A percentile compares a stretch with the other conserved stretches of the same genome.
phyloP scores from a whole-genome alignment of 2,797 vertebrate species.

The Falco cherrug region DNA sequence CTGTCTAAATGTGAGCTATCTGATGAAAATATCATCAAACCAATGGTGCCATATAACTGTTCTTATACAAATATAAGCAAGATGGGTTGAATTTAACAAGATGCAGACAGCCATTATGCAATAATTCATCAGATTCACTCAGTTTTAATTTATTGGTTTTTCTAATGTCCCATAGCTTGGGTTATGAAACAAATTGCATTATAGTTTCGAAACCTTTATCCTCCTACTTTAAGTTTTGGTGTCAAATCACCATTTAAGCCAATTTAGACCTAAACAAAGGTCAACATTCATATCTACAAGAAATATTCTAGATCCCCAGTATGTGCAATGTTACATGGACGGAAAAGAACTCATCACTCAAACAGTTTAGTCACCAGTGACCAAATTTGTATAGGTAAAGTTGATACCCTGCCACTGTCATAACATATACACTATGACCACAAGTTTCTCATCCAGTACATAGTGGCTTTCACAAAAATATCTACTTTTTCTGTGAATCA shows the following conservation, averaged over 20 bases:
- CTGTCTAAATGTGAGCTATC: not conserved
- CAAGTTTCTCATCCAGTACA: not conserved
- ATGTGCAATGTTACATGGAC: not conserved
- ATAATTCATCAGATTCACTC: not conserved
- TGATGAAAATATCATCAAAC: not conserved
- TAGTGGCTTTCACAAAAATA: not conserved
- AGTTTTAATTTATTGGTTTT: not conserved
- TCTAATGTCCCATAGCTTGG: not conserved
- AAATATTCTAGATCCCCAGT: not conserved
- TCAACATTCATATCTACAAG: not conserved
- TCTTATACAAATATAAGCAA: not conserved
- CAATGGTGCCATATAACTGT: not conserved
- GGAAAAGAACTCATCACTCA: not conserved
- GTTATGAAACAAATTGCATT: not conserved
- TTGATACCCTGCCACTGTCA: not conserved
- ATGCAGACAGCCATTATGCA: not conserved
- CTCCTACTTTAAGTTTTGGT: not conserved
- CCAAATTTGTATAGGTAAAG: not conserved
- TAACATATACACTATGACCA: not conserved
- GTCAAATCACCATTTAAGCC: not conserved
- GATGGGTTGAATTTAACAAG: not conserved
- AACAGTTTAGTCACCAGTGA: not conserved
- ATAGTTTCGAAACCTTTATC: not conserved
- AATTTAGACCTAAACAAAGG: not conserved
- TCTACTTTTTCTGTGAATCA: not conserved